Conservation (phyloP, 2,797 vertebrate genomes). For the Syndactyla subalaris region DNA sequence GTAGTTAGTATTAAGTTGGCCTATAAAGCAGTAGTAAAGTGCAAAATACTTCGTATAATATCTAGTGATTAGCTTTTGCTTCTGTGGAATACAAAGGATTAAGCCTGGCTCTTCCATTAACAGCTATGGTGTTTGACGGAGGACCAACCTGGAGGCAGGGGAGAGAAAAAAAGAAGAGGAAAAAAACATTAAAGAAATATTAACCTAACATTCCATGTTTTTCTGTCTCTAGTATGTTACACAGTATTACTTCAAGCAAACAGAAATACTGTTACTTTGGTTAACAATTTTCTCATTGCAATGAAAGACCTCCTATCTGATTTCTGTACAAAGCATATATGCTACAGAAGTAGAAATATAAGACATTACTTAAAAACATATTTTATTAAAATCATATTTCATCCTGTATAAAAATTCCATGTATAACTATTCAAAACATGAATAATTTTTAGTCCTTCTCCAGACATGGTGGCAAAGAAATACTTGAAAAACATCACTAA, state of each 20-base stretch:
- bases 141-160: slow-evolving; percentile 73
- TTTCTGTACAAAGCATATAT: background rate
- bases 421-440: background rate
- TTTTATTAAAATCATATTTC: background rate
- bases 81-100: slow-evolving; percentile 60
- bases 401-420: background rate
- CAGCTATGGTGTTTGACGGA: slow-evolving; percentile 75
- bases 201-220: background rate
- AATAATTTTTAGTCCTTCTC: background rate
- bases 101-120: slow-evolving; percentile 77
- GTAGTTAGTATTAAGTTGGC: slow-evolving; percentile 43
- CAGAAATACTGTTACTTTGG: background rate
- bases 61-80: slow-evolving; percentile 65
- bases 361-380: background rate
- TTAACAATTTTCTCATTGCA: background rate
- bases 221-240: background rate
- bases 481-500: background rate
- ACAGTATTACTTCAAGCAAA: background rate
- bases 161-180: rapidly evolving
- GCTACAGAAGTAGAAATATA: background rate
- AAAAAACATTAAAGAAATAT: background rate
- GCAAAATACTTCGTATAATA: slow-evolving; percentile 36
- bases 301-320: background rate
- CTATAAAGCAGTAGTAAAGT: slow-evolving; percentile 58
- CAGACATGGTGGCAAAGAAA: background rate